Base-by-base conservation (phyloP, 1,140 invertebrate species). In the Ruditapes philippinarum region DNA sequence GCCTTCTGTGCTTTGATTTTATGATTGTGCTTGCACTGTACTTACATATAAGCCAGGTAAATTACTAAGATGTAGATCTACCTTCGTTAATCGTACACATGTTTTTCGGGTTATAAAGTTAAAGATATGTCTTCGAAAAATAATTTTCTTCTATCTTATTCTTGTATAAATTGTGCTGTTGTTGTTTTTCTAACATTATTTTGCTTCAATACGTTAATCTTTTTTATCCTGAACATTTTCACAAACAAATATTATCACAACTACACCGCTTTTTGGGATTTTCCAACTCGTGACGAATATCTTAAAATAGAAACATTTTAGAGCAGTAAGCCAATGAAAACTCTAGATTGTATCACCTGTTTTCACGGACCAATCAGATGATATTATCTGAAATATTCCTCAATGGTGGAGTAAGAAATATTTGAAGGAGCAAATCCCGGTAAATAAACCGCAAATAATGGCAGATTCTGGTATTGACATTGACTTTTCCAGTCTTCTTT, bases 391-490 rank as follows among this genome's bases (percentile, higher is more conserved):
- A 31, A 54, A 17, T 4, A 31, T 78, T 38, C 14, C 2, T 78
- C 25, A 33, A 49, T 45, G 45, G 45, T n/a, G 74, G 45, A 78
- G 45, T 3, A 12, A 40, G 49, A 70, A 74, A 25, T n/a, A n/a
- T 7, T 57, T 57, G 65, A 2, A 5, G 14, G n/a, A 31, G 7
- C 33, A 65, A 31, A 65, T 38, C 28, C 19, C 45, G 49, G 42
- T 78, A n/a, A 78, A 19, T 22, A 49, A 70, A 49, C 33, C 25
- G 38, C 49, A 49, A 40, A 73, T 38, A 70, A 84, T 84, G 82
- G n/a, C 82, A 33, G 82, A 84, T 84, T 84, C 82, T 36, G 82
- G 82, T 5, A 84, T 84, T 73, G 82, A 49, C 49, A 68, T 73
- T 19, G 82, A 84, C 68, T 73, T 73, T 70, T 28, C 82, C 14